Evolutionary conservation across 2,888 invertebrate species (phyloP).

Genomic region (Hirudinaria manillensis): DNA sequence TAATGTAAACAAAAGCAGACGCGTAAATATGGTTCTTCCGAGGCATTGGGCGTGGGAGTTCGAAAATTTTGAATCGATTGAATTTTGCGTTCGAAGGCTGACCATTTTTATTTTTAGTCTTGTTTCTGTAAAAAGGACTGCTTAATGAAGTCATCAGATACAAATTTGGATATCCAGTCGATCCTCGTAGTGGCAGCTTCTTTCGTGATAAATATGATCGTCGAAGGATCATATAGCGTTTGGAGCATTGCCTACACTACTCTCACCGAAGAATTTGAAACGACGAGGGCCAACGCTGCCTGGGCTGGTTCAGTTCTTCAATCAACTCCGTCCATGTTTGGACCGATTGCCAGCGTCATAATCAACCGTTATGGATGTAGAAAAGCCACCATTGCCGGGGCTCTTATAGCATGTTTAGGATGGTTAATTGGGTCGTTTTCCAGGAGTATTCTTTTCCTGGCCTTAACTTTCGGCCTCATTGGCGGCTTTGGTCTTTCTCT

Average conservation of each 20-base stretch:
- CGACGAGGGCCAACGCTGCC: constrained; percentile 58
- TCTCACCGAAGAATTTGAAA: constrained; percentile 62
- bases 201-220: constrained; percentile 78
- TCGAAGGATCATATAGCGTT: constrained; percentile 83
- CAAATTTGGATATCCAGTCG: neutral
- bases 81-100: too few relatives aligned
- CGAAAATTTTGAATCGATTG: too few relatives aligned
- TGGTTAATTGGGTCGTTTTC: constrained; percentile 47
- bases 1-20: too few relatives aligned
- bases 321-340: constrained; percentile 71
- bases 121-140: too few relatives aligned
- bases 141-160: too few relatives aligned
- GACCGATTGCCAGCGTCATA: constrained; percentile 49
- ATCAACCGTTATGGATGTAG: constrained; percentile 51
- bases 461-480: constrained; percentile 49
- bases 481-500: constrained; percentile 50
- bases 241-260: constrained; percentile 61
- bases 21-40: too few relatives aligned
- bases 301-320: constrained; percentile 85
- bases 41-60: too few relatives aligned
- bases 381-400: constrained; percentile 48
- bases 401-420: constrained; percentile 46
- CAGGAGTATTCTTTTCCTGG: constrained; percentile 45
- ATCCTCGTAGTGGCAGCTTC: constrained; percentile 85
- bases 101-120: too few relatives aligned